Percentiles rank a stretch among this genome's conserved stretches.
Conservation (phyloP, 2,113 vertebrate genomes). For the Rhabdomys dilectus region DNA sequence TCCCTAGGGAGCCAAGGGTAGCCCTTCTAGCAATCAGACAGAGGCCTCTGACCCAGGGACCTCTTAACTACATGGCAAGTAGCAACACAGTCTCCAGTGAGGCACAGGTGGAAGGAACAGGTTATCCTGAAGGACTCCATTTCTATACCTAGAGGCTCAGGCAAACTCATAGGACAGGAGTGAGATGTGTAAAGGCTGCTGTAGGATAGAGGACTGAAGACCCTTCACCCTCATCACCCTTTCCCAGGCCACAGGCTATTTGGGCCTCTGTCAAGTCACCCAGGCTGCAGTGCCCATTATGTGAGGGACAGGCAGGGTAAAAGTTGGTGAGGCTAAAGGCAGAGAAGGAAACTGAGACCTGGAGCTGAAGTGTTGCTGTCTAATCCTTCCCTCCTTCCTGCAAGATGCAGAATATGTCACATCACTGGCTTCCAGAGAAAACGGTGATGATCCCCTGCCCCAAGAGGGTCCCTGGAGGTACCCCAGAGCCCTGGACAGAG, state of each 20-base stretch:
- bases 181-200: neutral
- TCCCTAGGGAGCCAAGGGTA: conserved; percentile 12
- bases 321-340: neutral
- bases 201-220: neutral
- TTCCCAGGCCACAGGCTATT: neutral
- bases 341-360: neutral
- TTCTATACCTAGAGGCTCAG: neutral
- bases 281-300: neutral
- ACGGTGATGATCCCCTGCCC: neutral
- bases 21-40: conserved; percentile 58
- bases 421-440: neutral
- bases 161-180: neutral
- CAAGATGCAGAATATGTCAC: neutral
- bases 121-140: neutral
- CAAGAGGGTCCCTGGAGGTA: neutral
- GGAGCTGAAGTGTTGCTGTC: no score
- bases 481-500: neutral
- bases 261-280: neutral
- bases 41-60: neutral
- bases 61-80: neutral
- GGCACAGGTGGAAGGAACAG: neutral
- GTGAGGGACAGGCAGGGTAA: neutral
- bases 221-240: neutral
- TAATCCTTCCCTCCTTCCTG: neutral
- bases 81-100: neutral